A percentile compares a stretch with the other conserved stretches of the same genome.
Conservation (phyloP, 2,113 vertebrate species). For the Sapajus apella region DNA sequence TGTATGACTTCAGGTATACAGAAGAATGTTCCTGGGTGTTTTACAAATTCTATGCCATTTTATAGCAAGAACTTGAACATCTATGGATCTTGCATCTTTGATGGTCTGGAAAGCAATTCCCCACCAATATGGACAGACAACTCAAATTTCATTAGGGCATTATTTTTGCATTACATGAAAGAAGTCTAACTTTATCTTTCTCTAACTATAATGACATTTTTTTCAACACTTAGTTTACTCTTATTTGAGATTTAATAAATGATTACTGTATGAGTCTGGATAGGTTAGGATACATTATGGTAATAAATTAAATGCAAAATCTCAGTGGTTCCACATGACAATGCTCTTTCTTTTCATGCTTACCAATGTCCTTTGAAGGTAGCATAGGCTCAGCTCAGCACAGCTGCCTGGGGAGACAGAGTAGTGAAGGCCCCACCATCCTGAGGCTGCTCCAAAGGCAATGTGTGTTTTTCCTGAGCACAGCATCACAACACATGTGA, state of each 20-base stretch:
- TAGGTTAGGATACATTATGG: not conserved
- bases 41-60: not conserved
- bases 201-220: not conserved
- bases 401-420: fast-evolving
- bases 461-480: not conserved
- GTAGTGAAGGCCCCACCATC: fast-evolving
- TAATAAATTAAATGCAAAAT: no score
- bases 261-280: no score
- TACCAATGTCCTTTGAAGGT: not conserved
- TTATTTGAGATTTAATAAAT: not conserved
- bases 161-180: not conserved
- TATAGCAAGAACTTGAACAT: not conserved
- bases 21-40: not conserved
- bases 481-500: no score
- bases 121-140: not conserved
- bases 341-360: not conserved
- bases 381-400: not conserved
- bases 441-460: not conserved
- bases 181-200: not conserved
- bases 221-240: not conserved
- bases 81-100: not conserved
- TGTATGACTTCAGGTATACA: not conserved
- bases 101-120: no score
- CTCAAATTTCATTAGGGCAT: not conserved
- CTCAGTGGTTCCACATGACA: not conserved